These are phyloP conservation scores for Ranitomeya imitator DNA, from an alignment of 2,113 vertebrate species.

Conservation along the genomic window DNA sequence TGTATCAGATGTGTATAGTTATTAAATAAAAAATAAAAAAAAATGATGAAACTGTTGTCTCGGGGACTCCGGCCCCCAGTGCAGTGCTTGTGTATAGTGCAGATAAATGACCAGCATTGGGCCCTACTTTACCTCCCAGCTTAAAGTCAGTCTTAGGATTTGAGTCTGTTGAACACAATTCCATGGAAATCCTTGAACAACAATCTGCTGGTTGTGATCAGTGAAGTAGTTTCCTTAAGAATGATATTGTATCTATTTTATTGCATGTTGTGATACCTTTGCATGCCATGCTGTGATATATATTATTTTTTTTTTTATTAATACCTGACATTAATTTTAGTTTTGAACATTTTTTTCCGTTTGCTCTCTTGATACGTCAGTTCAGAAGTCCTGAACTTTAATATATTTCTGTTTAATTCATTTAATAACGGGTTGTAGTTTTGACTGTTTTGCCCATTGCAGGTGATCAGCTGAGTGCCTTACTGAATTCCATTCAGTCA, in stretches of 20 bases:
- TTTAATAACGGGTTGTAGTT: slow-evolving; percentile 85
- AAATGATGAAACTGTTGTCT: no score
- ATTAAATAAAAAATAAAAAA: no score
- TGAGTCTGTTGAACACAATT: no score
- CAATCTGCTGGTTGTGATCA: not conserved
- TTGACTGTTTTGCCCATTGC: slow-evolving; percentile 97
- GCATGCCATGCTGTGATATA: slow-evolving; percentile 16
- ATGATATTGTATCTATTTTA: not conserved
- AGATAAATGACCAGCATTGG: no score
- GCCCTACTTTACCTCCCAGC: no score
- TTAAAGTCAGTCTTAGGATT: no score
- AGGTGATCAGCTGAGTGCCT: slow-evolving; percentile 99
- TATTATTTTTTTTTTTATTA: not conserved
- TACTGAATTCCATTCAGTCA: slow-evolving; percentile 99
- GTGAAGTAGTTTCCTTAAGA: not conserved
- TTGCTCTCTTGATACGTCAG: not conserved
- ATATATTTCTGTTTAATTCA: not conserved
- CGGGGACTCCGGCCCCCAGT: no score
- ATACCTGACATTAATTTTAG: slow-evolving; percentile 3
- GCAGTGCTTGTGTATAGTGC: no score
- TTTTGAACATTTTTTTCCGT: not conserved
- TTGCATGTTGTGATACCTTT: slow-evolving; percentile 4
- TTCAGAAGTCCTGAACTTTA: not conserved
- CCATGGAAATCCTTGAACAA: not conserved
- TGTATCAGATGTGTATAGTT: no score